Conservation (phyloP, 2,797 vertebrate species). For the Phylloscopus collybita region DNA sequence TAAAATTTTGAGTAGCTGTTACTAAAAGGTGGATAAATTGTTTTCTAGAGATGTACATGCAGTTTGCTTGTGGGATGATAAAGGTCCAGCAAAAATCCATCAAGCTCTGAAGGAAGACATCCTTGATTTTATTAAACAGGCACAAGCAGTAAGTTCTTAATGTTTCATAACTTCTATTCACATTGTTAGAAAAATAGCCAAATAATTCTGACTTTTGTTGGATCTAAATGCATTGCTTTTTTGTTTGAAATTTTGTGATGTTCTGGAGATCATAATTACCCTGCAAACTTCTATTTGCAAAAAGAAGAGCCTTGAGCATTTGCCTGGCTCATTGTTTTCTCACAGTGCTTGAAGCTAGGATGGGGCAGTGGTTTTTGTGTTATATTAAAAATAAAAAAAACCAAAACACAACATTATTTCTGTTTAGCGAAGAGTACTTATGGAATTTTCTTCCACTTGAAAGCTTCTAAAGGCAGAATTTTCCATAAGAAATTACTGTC, state of each 20-base stretch:
- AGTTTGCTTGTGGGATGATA: conserved; percentile 98
- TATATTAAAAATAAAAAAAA: not conserved
- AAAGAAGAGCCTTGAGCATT: conserved; percentile 15
- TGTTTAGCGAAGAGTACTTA: not conserved
- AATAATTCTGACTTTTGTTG: not conserved
- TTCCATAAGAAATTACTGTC: not conserved
- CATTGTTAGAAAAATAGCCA: not conserved
- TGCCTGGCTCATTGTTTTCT: conserved; percentile 15
- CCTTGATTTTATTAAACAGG: conserved; percentile 99
- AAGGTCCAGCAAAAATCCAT: conserved; percentile 98
- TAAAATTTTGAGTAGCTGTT: conserved; percentile 7
- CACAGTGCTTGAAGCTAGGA: not conserved
- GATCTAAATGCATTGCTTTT: conserved; percentile 1
- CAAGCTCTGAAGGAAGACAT: conserved; percentile 99
- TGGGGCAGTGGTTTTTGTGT: not conserved
- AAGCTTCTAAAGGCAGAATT: conserved; percentile 1
- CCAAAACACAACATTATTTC: not conserved
- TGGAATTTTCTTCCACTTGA: not conserved
- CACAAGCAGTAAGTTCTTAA: conserved; percentile 88
- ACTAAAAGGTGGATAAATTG: conserved; percentile 34
- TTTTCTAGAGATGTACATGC: conserved; percentile 94
- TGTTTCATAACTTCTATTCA: not conserved
- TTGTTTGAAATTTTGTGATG: not conserved
- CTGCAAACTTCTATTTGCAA: not conserved
- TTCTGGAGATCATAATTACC: not conserved